Percentiles rank a stretch among this genome's conserved stretches.
These are phyloP conservation scores for Pegea sp. DNA, from an alignment of 23 tunicate genomes.

Conservation along the genomic window DNA sequence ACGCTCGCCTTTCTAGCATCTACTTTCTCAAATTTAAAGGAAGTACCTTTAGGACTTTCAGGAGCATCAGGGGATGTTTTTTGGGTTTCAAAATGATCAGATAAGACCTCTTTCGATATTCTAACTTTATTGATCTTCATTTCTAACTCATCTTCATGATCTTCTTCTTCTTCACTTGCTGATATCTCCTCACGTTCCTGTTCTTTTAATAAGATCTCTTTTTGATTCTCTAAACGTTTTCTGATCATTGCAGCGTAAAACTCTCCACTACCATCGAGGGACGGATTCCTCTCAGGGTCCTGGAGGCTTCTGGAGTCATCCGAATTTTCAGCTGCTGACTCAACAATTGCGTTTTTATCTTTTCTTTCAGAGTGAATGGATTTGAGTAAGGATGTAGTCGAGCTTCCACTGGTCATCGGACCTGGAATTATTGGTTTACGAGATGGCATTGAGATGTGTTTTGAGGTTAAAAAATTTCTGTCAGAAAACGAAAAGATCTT, in stretches of 20 bases:
- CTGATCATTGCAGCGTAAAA: not conserved
- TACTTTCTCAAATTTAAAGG: too few relatives aligned
- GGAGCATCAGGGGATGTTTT: not conserved
- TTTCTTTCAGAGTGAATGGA: conserved; percentile 50
- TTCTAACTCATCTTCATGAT: not conserved
- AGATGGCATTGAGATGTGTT: conserved; percentile 56
- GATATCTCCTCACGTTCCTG: not conserved
- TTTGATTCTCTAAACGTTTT: not conserved
- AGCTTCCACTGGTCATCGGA: conserved; percentile 4
- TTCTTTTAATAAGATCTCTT: not conserved
- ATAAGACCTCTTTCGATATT: too few relatives aligned
- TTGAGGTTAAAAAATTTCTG: too few relatives aligned
- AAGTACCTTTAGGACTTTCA: not conserved
- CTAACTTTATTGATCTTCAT: not conserved
- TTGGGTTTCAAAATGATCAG: too few relatives aligned
- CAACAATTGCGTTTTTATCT: conserved; percentile 12
- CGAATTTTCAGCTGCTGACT: conserved; percentile 1
- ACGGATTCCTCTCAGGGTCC: conserved; percentile 23
- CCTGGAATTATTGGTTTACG: conserved; percentile 33
- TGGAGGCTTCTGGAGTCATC: conserved; percentile 12
- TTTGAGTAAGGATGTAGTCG: conserved; percentile 7
- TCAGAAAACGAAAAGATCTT: too few relatives aligned
- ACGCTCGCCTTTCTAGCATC: not conserved
- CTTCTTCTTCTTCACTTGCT: not conserved
- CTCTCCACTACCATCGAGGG: too few relatives aligned